phyloP scores from a whole-genome alignment of 2,797 vertebrate species.

The Prionace glauca region DNA sequence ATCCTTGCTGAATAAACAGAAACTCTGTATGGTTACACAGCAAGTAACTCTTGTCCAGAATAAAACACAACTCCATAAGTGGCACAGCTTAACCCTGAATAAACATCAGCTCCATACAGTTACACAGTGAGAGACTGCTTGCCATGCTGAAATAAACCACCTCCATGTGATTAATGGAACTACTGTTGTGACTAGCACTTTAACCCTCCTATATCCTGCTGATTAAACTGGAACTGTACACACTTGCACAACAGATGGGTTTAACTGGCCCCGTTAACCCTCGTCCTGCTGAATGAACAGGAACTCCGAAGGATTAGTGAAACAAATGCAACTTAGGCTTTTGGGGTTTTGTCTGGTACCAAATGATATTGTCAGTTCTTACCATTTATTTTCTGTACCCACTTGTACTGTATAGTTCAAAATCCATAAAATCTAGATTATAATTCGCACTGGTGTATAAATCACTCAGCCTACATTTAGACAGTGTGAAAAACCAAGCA shows the following conservation, averaged over 20 bases:
- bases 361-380: conserved; percentile 3
- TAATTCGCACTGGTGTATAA: conserved; percentile 17
- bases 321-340: not conserved
- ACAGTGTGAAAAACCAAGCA: not conserved
- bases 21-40: not conserved
- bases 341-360: conserved; percentile 17
- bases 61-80: not conserved
- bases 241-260: conserved; percentile 18
- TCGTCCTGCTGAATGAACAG: conserved; percentile 22
- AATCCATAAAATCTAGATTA: conserved; percentile 36
- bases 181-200: conserved; percentile 30
- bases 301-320: not conserved
- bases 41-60: not conserved
- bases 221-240: conserved; percentile 13
- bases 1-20: not conserved
- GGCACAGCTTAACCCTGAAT: not conserved
- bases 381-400: conserved; percentile 33
- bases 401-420: conserved; percentile 34
- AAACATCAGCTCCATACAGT: not conserved
- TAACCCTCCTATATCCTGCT: not conserved
- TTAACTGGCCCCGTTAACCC: conserved; percentile 10
- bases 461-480: not conserved
- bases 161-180: not conserved
- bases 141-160: not conserved
- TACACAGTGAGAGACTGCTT: not conserved